phyloP scores from a whole-genome alignment of 2,888 invertebrate species.

The Eupithecia pulchellata region DNA sequence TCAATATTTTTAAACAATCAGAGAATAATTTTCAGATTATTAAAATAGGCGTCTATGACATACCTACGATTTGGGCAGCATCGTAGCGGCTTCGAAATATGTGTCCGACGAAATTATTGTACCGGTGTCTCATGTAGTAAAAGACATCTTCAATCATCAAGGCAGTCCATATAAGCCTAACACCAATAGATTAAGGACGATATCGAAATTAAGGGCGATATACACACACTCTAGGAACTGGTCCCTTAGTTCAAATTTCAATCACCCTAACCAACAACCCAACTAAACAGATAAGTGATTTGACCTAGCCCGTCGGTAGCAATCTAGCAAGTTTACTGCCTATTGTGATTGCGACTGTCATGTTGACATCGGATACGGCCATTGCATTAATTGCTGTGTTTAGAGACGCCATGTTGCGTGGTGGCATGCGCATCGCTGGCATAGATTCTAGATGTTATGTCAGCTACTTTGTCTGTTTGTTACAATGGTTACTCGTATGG shows the following conservation, averaged over 20 bases:
- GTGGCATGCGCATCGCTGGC: slow-evolving; percentile 33
- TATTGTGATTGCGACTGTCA: slow-evolving; percentile 47
- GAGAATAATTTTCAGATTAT: background rate
- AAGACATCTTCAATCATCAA: background rate
- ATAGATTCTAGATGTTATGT: slow-evolving; percentile 30
- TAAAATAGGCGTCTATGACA: background rate
- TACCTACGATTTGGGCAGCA: background rate
- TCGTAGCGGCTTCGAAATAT: background rate
- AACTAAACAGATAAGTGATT: background rate
- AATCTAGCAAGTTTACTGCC: slow-evolving; percentile 30
- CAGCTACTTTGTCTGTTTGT: slow-evolving; percentile 11
- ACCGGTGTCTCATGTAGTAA: background rate
- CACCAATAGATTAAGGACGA: background rate
- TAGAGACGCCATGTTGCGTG: slow-evolving; percentile 41
- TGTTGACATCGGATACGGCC: slow-evolving; percentile 57
- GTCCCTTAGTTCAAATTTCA: background rate
- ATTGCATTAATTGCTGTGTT: slow-evolving; percentile 58
- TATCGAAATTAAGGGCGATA: background rate
- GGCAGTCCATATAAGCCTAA: background rate
- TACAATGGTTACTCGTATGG: background rate
- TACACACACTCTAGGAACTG: background rate
- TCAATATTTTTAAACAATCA: no score
- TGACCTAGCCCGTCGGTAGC: slow-evolving; percentile 2
- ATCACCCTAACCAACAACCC: no score
- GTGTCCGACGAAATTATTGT: background rate